Evolutionary conservation across 2,113 vertebrate species (phyloP).

Genomic region (Semnornis frantzii): DNA sequence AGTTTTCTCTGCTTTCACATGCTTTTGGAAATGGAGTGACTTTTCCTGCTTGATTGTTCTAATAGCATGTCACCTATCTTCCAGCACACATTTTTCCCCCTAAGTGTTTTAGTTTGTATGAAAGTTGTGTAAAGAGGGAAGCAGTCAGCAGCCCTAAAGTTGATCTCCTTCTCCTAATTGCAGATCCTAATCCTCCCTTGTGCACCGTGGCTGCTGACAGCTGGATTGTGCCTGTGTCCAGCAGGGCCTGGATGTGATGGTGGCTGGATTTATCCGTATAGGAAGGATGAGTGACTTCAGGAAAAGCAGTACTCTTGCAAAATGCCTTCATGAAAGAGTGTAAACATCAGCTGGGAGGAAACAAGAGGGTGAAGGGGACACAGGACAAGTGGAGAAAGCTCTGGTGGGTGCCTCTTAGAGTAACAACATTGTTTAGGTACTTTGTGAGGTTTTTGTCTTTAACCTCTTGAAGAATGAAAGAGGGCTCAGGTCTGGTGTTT

Average conservation of each 20-base stretch:
- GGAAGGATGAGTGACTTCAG: fast-evolving
- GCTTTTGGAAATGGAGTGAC: background rate
- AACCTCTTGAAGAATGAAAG: background rate
- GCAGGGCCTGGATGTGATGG: background rate
- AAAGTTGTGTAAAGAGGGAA: background rate
- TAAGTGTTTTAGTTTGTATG: background rate
- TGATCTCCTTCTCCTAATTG: background rate
- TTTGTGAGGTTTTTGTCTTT: background rate
- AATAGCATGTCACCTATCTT: background rate
- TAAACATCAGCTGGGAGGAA: background rate
- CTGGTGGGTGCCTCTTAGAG: too few relatives aligned
- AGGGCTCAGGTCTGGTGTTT: background rate
- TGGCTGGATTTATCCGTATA: fast-evolving
- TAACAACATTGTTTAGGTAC: too few relatives aligned
- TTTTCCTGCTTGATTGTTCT: background rate
- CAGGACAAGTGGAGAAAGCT: too few relatives aligned
- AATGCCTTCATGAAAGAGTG: background rate
- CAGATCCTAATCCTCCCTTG: background rate
- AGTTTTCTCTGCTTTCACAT: background rate
- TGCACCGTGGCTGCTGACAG: background rate
- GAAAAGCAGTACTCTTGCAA: background rate
- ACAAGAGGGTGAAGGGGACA: background rate
- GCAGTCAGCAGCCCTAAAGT: background rate
- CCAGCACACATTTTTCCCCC: background rate
- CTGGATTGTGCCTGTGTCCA: background rate